Evolutionary conservation across 2,797 vertebrate species (phyloP).

Genomic region (Bradypus variegatus): DNA sequence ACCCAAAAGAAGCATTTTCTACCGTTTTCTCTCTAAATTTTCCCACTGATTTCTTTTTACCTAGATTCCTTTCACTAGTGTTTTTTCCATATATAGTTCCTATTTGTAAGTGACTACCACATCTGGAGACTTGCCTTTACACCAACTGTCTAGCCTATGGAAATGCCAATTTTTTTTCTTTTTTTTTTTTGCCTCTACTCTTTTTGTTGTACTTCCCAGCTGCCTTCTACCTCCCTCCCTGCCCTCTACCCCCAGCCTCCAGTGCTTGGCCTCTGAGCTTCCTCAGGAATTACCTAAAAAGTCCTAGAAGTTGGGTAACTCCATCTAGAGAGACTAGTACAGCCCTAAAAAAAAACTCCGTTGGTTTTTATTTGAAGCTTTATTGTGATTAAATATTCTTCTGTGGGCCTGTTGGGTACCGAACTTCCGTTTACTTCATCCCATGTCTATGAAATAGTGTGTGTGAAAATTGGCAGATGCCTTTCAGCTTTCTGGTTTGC

Average conservation of each 20-base stretch:
- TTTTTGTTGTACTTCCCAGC: background rate
- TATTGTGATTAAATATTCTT: background rate
- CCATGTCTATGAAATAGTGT: background rate
- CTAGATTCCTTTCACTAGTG: background rate
- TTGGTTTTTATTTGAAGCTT: slow-evolving; percentile 9
- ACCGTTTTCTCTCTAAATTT: background rate
- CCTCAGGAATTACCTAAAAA: background rate
- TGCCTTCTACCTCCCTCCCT: background rate
- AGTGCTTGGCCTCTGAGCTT: background rate
- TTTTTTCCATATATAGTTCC: background rate
- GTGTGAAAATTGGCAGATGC: background rate
- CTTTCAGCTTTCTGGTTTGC: slow-evolving; percentile 20
- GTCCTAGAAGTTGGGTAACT: background rate
- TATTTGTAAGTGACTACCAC: background rate
- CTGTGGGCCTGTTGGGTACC: background rate
- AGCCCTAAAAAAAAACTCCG: background rate
- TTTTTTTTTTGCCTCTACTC: background rate
- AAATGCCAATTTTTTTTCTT: background rate
- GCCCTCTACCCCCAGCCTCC: background rate
- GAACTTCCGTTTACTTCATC: background rate
- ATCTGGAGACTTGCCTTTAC: background rate
- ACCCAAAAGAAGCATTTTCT: background rate
- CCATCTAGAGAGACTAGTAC: background rate
- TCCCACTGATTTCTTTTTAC: slow-evolving; percentile 13
- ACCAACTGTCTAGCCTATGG: background rate